Evolutionary conservation across 1,140 invertebrate species (phyloP).

Genomic region (Sminthurides bifidus): DNA sequence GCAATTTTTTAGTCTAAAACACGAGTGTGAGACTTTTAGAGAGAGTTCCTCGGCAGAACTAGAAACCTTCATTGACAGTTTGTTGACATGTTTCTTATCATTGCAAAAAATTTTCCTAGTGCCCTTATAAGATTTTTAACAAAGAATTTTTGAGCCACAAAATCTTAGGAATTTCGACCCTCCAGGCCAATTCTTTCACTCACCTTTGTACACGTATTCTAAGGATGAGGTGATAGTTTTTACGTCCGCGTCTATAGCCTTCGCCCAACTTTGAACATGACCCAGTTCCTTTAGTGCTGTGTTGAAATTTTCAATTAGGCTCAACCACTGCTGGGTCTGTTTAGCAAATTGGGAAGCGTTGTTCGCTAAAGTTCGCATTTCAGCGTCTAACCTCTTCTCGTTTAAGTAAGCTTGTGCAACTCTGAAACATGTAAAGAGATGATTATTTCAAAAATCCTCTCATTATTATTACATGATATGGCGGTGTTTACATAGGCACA

Average conservation of each 20-base stretch:
- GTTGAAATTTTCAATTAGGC: conserved; percentile 87
- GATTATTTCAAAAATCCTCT: too few relatives aligned
- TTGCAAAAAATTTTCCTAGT: too few relatives aligned
- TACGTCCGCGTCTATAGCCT: conserved; percentile 93
- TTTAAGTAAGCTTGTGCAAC: conserved; percentile 97
- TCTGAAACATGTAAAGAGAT: conserved; percentile 34
- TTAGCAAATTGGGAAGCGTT: conserved; percentile 90
- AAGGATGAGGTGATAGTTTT: conserved; percentile 79
- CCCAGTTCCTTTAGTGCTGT: conserved; percentile 94
- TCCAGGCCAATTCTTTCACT: conserved; percentile 31
- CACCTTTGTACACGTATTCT: conserved; percentile 87
- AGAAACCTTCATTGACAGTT: too few relatives aligned
- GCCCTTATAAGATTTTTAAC: too few relatives aligned
- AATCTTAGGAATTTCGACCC: too few relatives aligned
- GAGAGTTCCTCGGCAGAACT: too few relatives aligned
- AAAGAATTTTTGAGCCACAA: too few relatives aligned
- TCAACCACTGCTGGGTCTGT: conserved; percentile 91
- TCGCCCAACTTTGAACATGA: conserved; percentile 97
- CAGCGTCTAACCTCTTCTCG: conserved; percentile 90
- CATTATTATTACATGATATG: too few relatives aligned
- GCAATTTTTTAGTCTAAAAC: too few relatives aligned
- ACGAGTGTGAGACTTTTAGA: too few relatives aligned
- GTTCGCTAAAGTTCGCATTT: conserved; percentile 90
- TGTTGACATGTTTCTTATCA: too few relatives aligned
- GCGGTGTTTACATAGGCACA: too few relatives aligned